Conservation (phyloP, 2,888 invertebrate genomes). For the Schizaphis graminum region DNA sequence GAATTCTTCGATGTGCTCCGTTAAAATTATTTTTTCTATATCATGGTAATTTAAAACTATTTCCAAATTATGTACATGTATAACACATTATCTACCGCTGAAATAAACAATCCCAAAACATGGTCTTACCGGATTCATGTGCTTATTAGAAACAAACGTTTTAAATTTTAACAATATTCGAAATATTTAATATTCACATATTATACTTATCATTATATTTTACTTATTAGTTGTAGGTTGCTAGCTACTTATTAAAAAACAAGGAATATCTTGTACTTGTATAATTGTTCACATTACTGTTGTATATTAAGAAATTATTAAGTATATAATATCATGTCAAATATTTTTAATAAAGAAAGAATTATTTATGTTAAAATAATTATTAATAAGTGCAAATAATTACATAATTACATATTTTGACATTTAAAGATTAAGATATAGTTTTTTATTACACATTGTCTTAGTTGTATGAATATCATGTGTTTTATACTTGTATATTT, state of each 20-base stretch:
- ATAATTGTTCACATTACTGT: background rate
- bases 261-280: background rate
- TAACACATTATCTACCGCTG: background rate
- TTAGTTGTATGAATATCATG: background rate
- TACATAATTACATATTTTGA: background rate
- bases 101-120: background rate
- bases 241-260: background rate
- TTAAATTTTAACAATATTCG: background rate
- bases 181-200: background rate
- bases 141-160: background rate
- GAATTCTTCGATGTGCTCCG: background rate
- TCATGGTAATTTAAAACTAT: background rate
- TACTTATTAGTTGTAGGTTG: background rate
- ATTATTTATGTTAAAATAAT: background rate
- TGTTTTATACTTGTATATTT: background rate
- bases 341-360: background rate
- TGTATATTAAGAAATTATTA: background rate
- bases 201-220: background rate
- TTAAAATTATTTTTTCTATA: background rate
- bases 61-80: background rate
- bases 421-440: background rate
- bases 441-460: background rate
- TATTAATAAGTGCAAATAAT: background rate
- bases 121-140: background rate
- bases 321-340: background rate